These are phyloP conservation scores for Balaenoptera acutorostrata DNA, from an alignment of 2,113 vertebrate species.

Conservation along the genomic window DNA sequence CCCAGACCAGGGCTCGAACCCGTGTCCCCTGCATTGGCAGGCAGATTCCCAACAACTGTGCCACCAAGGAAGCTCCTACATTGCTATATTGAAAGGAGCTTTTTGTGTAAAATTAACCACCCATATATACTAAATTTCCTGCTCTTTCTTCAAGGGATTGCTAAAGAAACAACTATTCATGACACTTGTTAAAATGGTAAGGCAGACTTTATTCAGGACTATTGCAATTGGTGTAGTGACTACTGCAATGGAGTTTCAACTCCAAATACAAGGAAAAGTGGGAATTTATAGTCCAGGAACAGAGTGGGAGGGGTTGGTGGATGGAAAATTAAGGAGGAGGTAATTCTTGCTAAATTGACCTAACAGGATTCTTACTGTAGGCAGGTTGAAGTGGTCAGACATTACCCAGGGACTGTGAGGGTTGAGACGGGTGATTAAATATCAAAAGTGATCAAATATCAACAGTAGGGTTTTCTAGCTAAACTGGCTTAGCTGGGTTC, in stretches of 20 bases:
- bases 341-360: not conserved
- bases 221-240: not conserved
- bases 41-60: too few relatives aligned
- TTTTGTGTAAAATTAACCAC: not conserved
- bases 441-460: not conserved
- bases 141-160: constrained; percentile 78
- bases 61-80: too few relatives aligned
- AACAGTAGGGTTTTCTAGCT: not conserved
- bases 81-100: not conserved
- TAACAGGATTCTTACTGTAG: not conserved
- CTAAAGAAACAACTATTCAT: not conserved
- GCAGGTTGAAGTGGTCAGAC: not conserved
- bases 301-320: not conserved
- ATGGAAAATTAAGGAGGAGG: not conserved
- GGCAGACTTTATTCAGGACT: not conserved
- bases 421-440: not conserved
- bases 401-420: not conserved
- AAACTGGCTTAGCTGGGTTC: not conserved
- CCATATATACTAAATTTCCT: not conserved
- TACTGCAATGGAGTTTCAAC: not conserved
- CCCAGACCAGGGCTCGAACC: too few relatives aligned
- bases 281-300: not conserved
- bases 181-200: not conserved
- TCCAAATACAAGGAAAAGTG: not conserved
- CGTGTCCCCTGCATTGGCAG: too few relatives aligned